Evolutionary conservation across 2,113 vertebrate genomes (phyloP).

Genomic region (Sorex fumeus): DNA sequence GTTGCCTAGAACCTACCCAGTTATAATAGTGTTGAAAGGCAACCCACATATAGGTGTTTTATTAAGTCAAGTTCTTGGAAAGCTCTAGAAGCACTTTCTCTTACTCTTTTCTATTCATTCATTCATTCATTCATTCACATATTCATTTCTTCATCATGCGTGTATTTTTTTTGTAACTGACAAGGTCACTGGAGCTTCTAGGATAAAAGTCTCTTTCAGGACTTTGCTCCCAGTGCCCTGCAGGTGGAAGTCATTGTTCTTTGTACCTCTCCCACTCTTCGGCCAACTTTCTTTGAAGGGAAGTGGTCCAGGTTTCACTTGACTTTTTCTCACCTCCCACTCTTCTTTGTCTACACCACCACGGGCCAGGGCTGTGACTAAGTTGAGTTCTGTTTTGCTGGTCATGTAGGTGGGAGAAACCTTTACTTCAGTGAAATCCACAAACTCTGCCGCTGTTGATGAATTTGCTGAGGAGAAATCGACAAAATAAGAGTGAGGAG

Average conservation of each 20-base stretch:
- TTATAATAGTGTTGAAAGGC: background rate
- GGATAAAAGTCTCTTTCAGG: background rate
- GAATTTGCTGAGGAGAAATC: background rate
- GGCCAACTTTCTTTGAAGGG: slow-evolving; percentile 68
- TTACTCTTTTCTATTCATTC: background rate
- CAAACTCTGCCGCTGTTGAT: background rate
- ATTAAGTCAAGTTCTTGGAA: background rate
- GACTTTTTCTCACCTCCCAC: slow-evolving; percentile 45
- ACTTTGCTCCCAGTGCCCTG: background rate
- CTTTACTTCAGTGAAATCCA: background rate
- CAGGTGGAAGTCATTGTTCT: slow-evolving; percentile 1
- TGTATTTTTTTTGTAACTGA: background rate
- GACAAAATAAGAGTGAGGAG: background rate
- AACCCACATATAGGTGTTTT: background rate
- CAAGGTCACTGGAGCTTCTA: slow-evolving; percentile 14
- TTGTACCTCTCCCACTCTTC: background rate
- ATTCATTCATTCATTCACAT: background rate
- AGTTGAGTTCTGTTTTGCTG: slow-evolving; percentile 34
- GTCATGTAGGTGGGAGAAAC: background rate
- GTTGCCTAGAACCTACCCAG: background rate
- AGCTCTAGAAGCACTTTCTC: background rate
- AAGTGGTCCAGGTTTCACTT: slow-evolving; percentile 59
- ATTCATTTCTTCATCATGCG: background rate
- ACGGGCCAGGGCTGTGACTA: background rate
- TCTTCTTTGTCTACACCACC: background rate